Percentiles rank a stretch among this genome's conserved stretches.
phyloP scores from a whole-genome alignment of 2,888 invertebrate species.

The Phaedon cochleariae region DNA sequence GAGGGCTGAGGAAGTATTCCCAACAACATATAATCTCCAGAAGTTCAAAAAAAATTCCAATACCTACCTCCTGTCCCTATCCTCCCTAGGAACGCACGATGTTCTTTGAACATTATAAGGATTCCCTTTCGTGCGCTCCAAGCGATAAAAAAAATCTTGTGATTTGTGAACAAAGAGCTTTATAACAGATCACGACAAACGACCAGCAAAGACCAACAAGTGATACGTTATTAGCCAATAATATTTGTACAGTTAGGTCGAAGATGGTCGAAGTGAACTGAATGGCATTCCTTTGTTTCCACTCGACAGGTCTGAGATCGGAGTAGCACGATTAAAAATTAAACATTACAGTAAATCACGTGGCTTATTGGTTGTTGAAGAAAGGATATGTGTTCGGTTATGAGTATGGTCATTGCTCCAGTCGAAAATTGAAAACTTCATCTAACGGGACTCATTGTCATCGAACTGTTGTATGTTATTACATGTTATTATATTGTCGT shows the following conservation, averaged over 20 bases:
- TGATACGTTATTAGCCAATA: constrained; percentile 37
- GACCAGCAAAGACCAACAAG: neutral
- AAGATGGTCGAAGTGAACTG: constrained; percentile 40
- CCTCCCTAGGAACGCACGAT: too few species aligned
- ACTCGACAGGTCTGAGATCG: constrained; percentile 17
- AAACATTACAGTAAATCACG: constrained; percentile 24
- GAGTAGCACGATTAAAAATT: constrained; percentile 25
- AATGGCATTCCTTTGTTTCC: constrained; percentile 42
- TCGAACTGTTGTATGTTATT: neutral
- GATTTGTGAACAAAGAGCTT: neutral
- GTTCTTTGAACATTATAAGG: too few species aligned
- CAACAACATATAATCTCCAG: too few species aligned
- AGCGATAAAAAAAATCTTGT: too few species aligned
- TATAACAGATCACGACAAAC: too few species aligned
- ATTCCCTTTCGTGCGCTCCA: too few species aligned
- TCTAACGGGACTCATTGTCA: neutral
- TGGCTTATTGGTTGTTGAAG: neutral
- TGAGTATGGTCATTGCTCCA: neutral
- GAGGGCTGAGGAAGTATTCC: too few species aligned
- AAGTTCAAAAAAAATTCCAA: too few species aligned
- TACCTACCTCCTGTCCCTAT: too few species aligned
- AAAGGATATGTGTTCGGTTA: neutral
- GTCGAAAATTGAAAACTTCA: neutral
- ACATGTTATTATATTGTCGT: neutral
- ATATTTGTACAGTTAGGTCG: constrained; percentile 38